Evolutionary conservation across 2,113 vertebrate genomes (phyloP), one percentile per base, ranked within the genome.

Genomic region (Xenus cinereus): DNA sequence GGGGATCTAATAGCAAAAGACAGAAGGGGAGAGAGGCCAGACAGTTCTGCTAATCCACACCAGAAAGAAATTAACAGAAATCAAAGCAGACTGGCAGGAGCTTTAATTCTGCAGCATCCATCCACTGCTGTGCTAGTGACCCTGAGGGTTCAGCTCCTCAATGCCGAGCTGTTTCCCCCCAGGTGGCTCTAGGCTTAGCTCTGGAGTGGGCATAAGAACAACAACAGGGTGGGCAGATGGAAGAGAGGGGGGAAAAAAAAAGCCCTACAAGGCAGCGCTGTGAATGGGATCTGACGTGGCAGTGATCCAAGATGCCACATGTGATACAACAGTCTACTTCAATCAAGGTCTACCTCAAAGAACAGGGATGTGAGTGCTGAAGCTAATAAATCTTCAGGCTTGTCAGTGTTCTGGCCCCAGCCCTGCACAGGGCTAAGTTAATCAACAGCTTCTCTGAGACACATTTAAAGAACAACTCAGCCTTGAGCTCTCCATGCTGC

Each of bases 31-130:
- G 35, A 60, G 28, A 94, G 64, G 51, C 68, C 83, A 92, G 76
- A 23, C 54, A 92, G 77, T 7, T 78, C 86, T 89, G 48, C 72
- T 66, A 68, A 92, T 60, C 89, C 89, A 71, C 81, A 53, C 43
- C 71, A 91, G 77, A 71, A 88, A 60, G 43, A 48, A 72, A 51
- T 5, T 7, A 64, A 63, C 46, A 71, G 84, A 75, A 95, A 95
- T 76, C 93, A 89, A 93, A 92, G 91, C 77, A 78, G 89, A 18
- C 56, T 8, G 66, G 56, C 84, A 78, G 74, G 77, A 88, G 87
- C 77, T 92, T 85, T 41, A 90, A 76, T 82, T 30, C 89, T 76
- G 93, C 69, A 84, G 73, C 69, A 23, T 33, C 85, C 46, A 35
- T 30, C 19, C 16, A 1, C 45, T 19, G 45, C 22, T 69, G 89